Conservation (phyloP, 2,113 vertebrate genomes). For the Thymallus thymallus region DNA sequence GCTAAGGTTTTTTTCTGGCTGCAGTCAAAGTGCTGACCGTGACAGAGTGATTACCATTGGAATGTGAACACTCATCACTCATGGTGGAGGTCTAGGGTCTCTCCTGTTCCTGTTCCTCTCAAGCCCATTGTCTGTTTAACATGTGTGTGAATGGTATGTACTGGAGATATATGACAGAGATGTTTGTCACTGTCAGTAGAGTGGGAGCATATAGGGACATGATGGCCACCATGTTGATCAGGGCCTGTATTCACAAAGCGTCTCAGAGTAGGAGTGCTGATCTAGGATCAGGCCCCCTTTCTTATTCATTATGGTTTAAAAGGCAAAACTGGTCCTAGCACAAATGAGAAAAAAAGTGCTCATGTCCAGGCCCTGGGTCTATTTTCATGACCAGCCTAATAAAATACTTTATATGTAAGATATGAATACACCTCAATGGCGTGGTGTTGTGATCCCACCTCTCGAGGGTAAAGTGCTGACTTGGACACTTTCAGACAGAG, state of each 20-base stretch:
- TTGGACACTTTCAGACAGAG: slow-evolving; percentile 38
- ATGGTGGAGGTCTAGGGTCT: slow-evolving; percentile 30
- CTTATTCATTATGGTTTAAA: too few species aligned
- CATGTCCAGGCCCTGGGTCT: not conserved
- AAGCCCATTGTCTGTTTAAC: slow-evolving; percentile 42
- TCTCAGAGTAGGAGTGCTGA: too few species aligned
- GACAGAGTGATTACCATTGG: slow-evolving; percentile 39
- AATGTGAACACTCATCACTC: slow-evolving; percentile 54
- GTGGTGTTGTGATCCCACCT: slow-evolving; percentile 8
- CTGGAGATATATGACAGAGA: slow-evolving; percentile 28
- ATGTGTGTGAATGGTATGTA: slow-evolving; percentile 38
- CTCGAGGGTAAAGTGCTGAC: slow-evolving; percentile 36
- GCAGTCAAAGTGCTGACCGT: slow-evolving; percentile 45
- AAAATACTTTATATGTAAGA: slow-evolving; percentile 11
- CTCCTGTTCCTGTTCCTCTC: slow-evolving; percentile 1
- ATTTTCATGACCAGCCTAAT: slow-evolving; percentile 3
- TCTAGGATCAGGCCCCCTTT: too few species aligned
- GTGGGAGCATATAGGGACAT: slow-evolving; percentile 32
- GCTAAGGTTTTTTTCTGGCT: slow-evolving; percentile 24
- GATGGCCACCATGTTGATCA: slow-evolving; percentile 6
- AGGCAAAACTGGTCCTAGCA: not conserved
- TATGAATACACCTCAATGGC: slow-evolving; percentile 10
- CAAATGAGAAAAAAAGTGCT: too few species aligned
- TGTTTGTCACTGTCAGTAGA: slow-evolving; percentile 30
- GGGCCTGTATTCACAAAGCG: not conserved